Base-by-base conservation (phyloP, 2,888 invertebrate species). In the Miltochrista miniata region DNA sequence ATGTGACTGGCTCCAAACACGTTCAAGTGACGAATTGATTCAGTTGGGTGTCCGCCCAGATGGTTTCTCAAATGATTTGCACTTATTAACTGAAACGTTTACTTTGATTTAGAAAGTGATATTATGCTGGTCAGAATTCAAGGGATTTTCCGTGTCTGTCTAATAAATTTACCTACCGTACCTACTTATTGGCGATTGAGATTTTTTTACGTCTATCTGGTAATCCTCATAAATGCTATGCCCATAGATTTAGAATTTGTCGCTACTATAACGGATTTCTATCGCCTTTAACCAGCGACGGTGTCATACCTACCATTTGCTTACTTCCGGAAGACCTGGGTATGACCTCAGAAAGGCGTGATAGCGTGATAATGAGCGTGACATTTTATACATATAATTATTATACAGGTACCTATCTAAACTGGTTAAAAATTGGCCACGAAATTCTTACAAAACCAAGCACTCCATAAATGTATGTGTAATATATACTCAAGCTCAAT, bases 391-490 rank as follows among this genome's bases (percentile, higher is more conserved):
- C 9, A 2, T 14, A 1, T 35, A 7, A 14, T 9, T 36, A 14
- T 3, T 36, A 15, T 13, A n/a, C n/a, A n/a, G n/a, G n/a, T n/a
- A n/a, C n/a, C n/a, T n/a, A 8, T 13, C 2, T 13, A 13, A 14
- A 10, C 14, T 13, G 14, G 15, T 1, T 13, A 0, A 36, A 3
- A 15, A 36, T 18, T 34, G 8, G 1, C 43, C 9, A 37, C 14
- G 14, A 34, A 46, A 49, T 50, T 62, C 82, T 80, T 74, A 88
- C 87, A 59, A 87, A 74, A 35, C 87, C 87, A 51, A 86, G 66
- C 14, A 64, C 56, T 43, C 78, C 82, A 60, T 81, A 87, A 10
- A 83, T 60, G 51, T 80, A 84, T 7, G 81, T 83, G 50, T 87
- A 87, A 12, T 72, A 66, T 36, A 77, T 49, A 53, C 83, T 81